A percentile compares a stretch with the other conserved stretches of the same genome.
Conservation (phyloP, 2,113 vertebrate species). For the Pogonocichla stellata region DNA sequence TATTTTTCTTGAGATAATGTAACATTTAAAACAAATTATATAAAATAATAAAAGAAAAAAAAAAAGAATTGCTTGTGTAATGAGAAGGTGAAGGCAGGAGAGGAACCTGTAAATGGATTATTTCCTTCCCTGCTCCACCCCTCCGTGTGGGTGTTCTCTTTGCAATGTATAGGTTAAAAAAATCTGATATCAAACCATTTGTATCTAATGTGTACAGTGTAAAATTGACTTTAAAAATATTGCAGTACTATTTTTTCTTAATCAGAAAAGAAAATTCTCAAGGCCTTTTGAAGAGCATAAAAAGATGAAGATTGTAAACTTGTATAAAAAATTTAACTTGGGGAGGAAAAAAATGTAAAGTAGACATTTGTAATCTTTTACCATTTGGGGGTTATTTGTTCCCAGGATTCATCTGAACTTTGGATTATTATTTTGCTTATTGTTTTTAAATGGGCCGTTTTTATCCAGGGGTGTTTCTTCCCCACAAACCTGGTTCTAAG, state of each 20-base stretch:
- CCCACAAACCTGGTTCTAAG: slow-evolving; percentile 78
- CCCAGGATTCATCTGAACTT: slow-evolving; percentile 86
- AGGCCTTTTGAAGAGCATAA: slow-evolving; percentile 87
- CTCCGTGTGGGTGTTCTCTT: slow-evolving; percentile 73
- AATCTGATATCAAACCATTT: slow-evolving; percentile 80
- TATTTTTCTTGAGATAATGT: slow-evolving; percentile 84
- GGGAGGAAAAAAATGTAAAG: slow-evolving; percentile 82
- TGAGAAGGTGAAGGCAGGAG: slow-evolving; percentile 71
- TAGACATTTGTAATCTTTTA: slow-evolving; percentile 91
- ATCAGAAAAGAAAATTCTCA: slow-evolving; percentile 88
- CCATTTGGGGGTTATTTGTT: slow-evolving; percentile 84
- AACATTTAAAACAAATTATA: slow-evolving; percentile 82
- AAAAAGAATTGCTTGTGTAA: slow-evolving; percentile 60
- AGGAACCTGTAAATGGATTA: slow-evolving; percentile 69
- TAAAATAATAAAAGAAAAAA: slow-evolving; percentile 59
- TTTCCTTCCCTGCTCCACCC: slow-evolving; percentile 64
- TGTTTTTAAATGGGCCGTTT: slow-evolving; percentile 79
- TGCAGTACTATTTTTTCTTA: slow-evolving; percentile 97
- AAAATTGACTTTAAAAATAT: slow-evolving; percentile 92
- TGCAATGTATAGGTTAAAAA: slow-evolving; percentile 84
- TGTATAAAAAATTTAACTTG: slow-evolving; percentile 80
- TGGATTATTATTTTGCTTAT: slow-evolving; percentile 71
- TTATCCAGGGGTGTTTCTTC: slow-evolving; percentile 77
- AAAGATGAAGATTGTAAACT: slow-evolving; percentile 85
- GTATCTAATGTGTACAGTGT: slow-evolving; percentile 93